These are phyloP conservation scores for Alcedo atthis DNA, from an alignment of 2,797 vertebrate species.

Conservation along the genomic window DNA sequence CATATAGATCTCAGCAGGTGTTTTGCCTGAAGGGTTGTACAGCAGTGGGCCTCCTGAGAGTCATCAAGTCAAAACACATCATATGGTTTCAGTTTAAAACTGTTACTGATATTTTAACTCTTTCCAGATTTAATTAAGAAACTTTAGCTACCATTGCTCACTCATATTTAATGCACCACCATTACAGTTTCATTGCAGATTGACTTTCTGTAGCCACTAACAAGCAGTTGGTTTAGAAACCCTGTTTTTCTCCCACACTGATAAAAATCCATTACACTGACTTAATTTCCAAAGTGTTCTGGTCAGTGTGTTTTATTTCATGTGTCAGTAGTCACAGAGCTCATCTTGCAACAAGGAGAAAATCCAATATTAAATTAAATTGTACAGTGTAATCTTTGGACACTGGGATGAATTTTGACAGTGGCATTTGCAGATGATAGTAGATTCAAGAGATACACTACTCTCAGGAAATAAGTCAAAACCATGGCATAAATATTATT, in stretches of 20 bases:
- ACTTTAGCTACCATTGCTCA: background rate
- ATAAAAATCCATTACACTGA: background rate
- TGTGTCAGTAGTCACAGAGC: background rate
- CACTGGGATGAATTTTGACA: background rate
- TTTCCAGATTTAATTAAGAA: constrained; percentile 12
- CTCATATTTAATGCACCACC: background rate
- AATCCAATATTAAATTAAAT: constrained; percentile 5
- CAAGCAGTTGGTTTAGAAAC: background rate
- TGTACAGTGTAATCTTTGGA: background rate
- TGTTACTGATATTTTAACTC: background rate
- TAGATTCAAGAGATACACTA: background rate
- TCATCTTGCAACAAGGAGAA: background rate
- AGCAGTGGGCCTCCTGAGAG: background rate
- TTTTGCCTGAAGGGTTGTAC: constrained; percentile 7
- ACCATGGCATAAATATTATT: background rate
- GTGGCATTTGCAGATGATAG: background rate
- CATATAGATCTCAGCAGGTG: background rate
- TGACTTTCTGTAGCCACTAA: constrained; percentile 16
- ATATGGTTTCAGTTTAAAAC: background rate
- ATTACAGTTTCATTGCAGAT: background rate
- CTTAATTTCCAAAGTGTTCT: background rate
- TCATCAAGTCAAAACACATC: background rate
- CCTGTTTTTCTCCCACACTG: background rate
- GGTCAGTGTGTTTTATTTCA: background rate
- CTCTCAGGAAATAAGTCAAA: background rate